Evolutionary conservation across 2,888 invertebrate genomes (phyloP).

Genomic region (Perithous albicinctus): DNA sequence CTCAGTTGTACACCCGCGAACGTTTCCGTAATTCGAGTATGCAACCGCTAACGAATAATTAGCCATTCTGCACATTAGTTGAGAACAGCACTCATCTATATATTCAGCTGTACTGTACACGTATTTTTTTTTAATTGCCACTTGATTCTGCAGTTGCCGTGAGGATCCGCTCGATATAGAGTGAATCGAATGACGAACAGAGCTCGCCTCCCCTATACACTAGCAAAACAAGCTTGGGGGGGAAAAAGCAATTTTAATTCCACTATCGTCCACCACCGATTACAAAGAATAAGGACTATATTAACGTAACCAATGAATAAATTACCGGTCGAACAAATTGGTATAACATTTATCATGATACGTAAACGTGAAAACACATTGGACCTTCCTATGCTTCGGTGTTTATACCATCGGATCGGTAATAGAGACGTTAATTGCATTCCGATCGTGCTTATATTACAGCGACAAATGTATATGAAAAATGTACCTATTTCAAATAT

Average conservation of each 20-base stretch:
- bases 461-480: neutral
- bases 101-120: neutral
- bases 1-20: slow-evolving; percentile 27
- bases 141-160: slow-evolving; percentile 32
- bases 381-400: too few relatives aligned
- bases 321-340: neutral
- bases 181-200: slow-evolving; percentile 36
- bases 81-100: slow-evolving; percentile 1
- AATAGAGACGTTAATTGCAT: neutral
- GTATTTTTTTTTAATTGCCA: slow-evolving; percentile 39
- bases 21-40: slow-evolving; percentile 1
- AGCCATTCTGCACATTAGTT: slow-evolving; percentile 29
- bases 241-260: slow-evolving; percentile 35
- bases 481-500: too few relatives aligned
- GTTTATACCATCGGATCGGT: too few relatives aligned
- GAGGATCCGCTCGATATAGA: slow-evolving; percentile 28
- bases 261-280: neutral
- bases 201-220: neutral
- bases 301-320: slow-evolving; percentile 23
- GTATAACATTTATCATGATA: neutral
- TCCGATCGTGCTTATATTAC: neutral
- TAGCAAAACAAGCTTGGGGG: neutral
- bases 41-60: slow-evolving; percentile 64
- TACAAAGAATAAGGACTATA: neutral
- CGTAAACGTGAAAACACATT: neutral